These are phyloP conservation scores for Diplazon laetatorius DNA, from an alignment of 2,888 invertebrate species.

Conservation along the genomic window DNA sequence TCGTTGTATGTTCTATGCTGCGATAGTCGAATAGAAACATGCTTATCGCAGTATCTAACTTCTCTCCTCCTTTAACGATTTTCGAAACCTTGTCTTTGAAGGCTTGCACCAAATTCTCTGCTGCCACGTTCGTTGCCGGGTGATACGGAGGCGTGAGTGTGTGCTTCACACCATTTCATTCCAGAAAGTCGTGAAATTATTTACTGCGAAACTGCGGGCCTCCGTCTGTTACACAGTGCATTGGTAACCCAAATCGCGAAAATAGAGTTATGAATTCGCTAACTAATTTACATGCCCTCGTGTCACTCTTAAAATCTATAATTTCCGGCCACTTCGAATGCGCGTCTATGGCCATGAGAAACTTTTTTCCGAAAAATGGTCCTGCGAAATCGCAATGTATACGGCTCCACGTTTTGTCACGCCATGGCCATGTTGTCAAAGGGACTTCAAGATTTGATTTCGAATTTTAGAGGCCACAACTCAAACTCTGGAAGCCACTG, in stretches of 20 bases:
- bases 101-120: conserved; percentile 59
- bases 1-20: too few species aligned
- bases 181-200: conserved; percentile 55
- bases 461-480: conserved; percentile 51
- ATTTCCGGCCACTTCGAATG: conserved; percentile 70
- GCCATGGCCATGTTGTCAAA: conserved; percentile 63
- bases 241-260: conserved; percentile 56
- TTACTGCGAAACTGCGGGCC: conserved; percentile 60
- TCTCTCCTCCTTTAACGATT: too few species aligned
- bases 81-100: conserved; percentile 4
- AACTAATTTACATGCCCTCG: conserved; percentile 54
- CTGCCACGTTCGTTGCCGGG: conserved; percentile 38
- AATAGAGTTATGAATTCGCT: conserved; percentile 57
- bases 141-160: conserved; percentile 59
- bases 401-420: conserved; percentile 62
- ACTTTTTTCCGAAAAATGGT: conserved; percentile 63
- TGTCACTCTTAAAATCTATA: conserved; percentile 56
- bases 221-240: conserved; percentile 62
- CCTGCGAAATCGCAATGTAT: conserved; percentile 68
- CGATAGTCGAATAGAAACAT: too few species aligned
- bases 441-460: conserved; percentile 36
- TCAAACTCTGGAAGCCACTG: conserved; percentile 49
- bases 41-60: too few species aligned
- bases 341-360: conserved; percentile 69
- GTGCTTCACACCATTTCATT: conserved; percentile 61